Percentiles rank a stretch among this genome's conserved stretches.
Conservation (phyloP, 2,797 vertebrate genomes). For the Chaetophractus vellerosus region DNA sequence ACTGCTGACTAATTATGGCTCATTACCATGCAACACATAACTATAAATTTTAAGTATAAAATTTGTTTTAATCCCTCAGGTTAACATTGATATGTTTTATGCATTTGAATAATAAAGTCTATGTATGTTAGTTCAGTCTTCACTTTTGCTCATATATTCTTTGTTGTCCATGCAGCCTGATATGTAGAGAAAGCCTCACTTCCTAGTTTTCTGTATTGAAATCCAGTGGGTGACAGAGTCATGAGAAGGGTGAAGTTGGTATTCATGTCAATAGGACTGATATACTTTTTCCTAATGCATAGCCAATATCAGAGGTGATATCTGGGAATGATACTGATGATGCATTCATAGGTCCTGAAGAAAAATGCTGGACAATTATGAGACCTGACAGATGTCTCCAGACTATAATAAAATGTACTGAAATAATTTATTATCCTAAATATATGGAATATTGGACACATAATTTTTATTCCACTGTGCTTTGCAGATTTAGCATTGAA, state of each 20-base stretch:
- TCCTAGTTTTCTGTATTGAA: not conserved
- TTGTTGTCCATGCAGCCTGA: not conserved
- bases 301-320: not conserved
- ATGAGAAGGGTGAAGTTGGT: not conserved
- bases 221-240: not conserved
- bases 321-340: not conserved
- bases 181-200: not conserved
- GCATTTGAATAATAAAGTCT: not conserved
- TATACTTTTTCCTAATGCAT: not conserved
- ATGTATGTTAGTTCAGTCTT: not conserved
- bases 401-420: not conserved
- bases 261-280: not conserved
- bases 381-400: not conserved
- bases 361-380: not conserved
- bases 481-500: constrained; percentile 34
- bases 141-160: not conserved
- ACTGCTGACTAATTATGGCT: constrained; percentile 32
- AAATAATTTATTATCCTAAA: not conserved
- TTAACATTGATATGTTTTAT: constrained; percentile 23
- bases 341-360: not conserved
- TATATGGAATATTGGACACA: not conserved
- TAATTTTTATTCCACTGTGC: not conserved
- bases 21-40: not conserved
- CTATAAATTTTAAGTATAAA: not conserved
- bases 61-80: constrained; percentile 8